phyloP scores from a whole-genome alignment of 2,113 vertebrate genomes.

The Podarcis muralis region DNA sequence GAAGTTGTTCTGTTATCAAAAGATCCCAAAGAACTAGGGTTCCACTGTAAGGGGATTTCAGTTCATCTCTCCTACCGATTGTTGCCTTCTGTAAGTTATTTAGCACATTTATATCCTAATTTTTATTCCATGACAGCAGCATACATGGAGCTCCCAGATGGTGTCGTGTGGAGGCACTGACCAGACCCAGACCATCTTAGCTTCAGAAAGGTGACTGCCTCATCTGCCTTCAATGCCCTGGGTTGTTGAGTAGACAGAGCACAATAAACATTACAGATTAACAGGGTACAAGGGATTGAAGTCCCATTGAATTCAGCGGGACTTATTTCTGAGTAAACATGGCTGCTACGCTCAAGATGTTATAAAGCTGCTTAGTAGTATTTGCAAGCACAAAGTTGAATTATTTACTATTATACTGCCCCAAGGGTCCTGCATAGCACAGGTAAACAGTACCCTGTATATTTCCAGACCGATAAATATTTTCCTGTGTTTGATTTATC shows the following conservation, averaged over 20 bases:
- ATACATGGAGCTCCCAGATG: no score
- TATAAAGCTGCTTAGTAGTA: neutral
- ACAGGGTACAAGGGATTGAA: neutral
- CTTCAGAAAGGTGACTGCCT: no score
- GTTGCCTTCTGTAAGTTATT: no score
- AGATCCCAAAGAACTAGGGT: no score
- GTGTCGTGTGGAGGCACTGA: no score
- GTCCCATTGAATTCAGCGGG: neutral
- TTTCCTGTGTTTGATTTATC: slow-evolving; percentile 62
- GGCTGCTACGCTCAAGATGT: neutral
- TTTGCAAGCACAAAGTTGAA: neutral
- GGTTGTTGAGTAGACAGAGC: neutral
- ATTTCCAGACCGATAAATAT: slow-evolving; percentile 34
- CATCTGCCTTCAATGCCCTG: no score
- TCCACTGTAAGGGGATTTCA: no score
- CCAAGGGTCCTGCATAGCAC: slow-evolving; percentile 15
- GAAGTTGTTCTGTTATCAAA: no score
- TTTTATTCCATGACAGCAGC: no score
- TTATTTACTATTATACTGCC: neutral
- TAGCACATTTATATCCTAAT: no score
- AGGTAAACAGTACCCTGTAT: slow-evolving; percentile 19
- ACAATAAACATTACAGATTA: neutral
- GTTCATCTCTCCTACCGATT: no score
- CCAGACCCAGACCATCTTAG: no score
- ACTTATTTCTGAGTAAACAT: neutral